Percentiles rank a stretch among this genome's conserved stretches.
Evolutionary conservation across 2,888 invertebrate species (phyloP).

Genomic region (Lithosia quadra): DNA sequence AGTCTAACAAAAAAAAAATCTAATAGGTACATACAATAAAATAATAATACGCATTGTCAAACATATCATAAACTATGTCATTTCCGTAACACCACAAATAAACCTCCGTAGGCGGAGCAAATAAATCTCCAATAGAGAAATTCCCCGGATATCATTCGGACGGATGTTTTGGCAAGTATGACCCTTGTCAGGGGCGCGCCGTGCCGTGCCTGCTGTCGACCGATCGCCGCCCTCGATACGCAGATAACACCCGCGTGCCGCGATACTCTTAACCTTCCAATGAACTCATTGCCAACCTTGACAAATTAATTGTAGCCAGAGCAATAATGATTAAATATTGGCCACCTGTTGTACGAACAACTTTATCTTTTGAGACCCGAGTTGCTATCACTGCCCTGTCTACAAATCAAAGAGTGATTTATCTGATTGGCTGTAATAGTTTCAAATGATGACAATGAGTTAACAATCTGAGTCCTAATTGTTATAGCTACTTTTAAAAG

Average conservation of each 20-base stretch:
- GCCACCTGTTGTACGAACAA: constrained; percentile 70
- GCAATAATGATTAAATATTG: constrained; percentile 75
- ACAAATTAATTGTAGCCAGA: constrained; percentile 75
- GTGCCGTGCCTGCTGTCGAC: constrained; percentile 28
- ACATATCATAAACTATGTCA: constrained; percentile 25
- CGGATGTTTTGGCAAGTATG: constrained; percentile 71
- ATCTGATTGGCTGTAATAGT: constrained; percentile 9
- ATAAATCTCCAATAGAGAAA: constrained; percentile 64
- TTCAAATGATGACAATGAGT: background rate
- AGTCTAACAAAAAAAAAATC: constrained; percentile 1
- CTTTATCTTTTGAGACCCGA: constrained; percentile 44
- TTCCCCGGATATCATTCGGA: constrained; percentile 63
- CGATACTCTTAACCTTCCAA: constrained; percentile 28
- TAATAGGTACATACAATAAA: constrained; percentile 20
- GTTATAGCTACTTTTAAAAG: background rate
- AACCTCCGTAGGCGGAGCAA: constrained; percentile 50
- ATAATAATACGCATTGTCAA: constrained; percentile 24
- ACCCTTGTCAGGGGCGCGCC: constrained; percentile 63
- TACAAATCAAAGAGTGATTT: constrained; percentile 32
- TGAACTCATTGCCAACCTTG: constrained; percentile 58
- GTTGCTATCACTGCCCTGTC: constrained; percentile 32
- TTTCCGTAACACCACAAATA: constrained; percentile 37
- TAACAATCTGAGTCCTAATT: constrained; percentile 2
- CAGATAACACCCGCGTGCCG: constrained; percentile 24
- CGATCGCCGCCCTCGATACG: constrained; percentile 33